These are phyloP conservation scores for Crepidodera aurea DNA, from an alignment of 2,888 invertebrate genomes.

Conservation along the genomic window DNA sequence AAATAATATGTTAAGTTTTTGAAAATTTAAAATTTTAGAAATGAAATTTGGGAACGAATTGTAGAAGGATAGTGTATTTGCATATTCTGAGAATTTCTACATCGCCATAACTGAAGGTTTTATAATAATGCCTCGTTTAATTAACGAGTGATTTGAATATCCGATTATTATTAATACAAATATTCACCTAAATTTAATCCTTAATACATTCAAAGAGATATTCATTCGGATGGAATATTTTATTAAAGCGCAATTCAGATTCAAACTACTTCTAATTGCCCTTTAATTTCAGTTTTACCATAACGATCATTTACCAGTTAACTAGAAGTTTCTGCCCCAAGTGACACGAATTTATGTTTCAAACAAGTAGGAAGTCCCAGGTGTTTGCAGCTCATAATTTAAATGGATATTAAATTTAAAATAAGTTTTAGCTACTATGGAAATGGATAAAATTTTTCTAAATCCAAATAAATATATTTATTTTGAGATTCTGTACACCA, in stretches of 20 bases:
- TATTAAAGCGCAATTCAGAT: conserved; percentile 14
- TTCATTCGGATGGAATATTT: not conserved
- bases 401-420: conserved; percentile 18
- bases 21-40: too few species aligned
- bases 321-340: conserved; percentile 26
- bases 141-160: too few species aligned
- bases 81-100: too few species aligned
- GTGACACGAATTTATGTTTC: conserved; percentile 27
- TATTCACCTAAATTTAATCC: not conserved
- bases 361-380: conserved; percentile 28
- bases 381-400: conserved; percentile 22
- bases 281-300: conserved; percentile 28
- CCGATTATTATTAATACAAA: not conserved
- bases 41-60: too few species aligned
- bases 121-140: too few species aligned
- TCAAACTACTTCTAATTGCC: conserved; percentile 24
- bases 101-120: too few species aligned
- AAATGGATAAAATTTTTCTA: not conserved
- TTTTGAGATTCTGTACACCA: too few species aligned
- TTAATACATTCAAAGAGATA: not conserved
- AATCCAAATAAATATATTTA: too few species aligned
- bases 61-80: too few species aligned
- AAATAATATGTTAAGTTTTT: too few species aligned
- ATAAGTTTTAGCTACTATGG: conserved; percentile 5
- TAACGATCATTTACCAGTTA: conserved; percentile 28